These are phyloP conservation scores for Drosophila bipectinata DNA, from an alignment of 1,140 invertebrate genomes.

Conservation along the genomic window DNA sequence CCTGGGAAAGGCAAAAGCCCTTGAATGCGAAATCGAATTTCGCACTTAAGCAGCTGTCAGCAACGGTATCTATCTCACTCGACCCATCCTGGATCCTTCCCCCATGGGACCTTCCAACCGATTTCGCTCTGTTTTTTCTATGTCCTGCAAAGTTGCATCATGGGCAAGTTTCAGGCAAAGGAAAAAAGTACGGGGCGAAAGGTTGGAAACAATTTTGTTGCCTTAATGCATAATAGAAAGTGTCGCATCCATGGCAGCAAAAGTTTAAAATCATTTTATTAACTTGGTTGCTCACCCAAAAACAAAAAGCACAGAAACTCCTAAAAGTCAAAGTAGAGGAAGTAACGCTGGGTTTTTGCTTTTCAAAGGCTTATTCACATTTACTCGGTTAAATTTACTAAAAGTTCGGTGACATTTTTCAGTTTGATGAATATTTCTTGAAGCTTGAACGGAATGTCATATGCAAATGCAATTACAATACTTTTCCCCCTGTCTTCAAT, in stretches of 20 bases:
- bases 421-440: background rate
- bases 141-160: slow-evolving; percentile 33
- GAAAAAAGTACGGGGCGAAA: slow-evolving; percentile 14
- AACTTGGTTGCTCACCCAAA: slow-evolving; percentile 39
- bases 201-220: slow-evolving; percentile 51
- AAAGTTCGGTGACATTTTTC: background rate
- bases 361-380: background rate
- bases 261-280: slow-evolving; percentile 62
- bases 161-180: slow-evolving; percentile 28
- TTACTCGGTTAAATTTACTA: background rate
- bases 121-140: slow-evolving; percentile 2
- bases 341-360: background rate
- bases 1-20: slow-evolving; percentile 21
- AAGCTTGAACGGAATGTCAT: slow-evolving; percentile 47
- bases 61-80: slow-evolving; percentile 35
- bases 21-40: slow-evolving; percentile 61
- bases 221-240: slow-evolving; percentile 52
- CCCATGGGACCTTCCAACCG: background rate
- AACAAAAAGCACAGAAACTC: slow-evolving; percentile 13
- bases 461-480: slow-evolving; percentile 69
- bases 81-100: slow-evolving; percentile 1
- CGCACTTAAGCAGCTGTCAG: slow-evolving; percentile 42
- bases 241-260: slow-evolving; percentile 43
- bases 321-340: slow-evolving; percentile 1
- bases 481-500: slow-evolving; percentile 9